Percentiles rank a stretch among this genome's conserved stretches.
phyloP scores from a whole-genome alignment of 2,888 invertebrate genomes.

The Cryptus viduatorius region DNA sequence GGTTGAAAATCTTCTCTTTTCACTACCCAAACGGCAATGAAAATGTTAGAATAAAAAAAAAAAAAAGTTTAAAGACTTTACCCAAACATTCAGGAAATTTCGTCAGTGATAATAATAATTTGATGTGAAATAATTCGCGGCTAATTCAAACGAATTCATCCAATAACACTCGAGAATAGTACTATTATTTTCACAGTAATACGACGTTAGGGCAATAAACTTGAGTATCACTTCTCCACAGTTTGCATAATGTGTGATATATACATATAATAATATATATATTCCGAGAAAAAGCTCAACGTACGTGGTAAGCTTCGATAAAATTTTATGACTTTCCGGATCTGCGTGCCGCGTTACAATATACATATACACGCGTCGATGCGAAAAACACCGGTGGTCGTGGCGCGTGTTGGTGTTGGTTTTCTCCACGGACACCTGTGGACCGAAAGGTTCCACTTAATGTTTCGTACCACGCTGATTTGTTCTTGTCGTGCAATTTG shows the following conservation, averaged over 20 bases:
- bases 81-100: not conserved
- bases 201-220: not conserved
- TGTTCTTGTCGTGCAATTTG: constrained; percentile 31
- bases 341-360: not conserved
- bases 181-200: not conserved
- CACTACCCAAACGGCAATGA: not conserved
- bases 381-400: not conserved
- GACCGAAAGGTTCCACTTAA: constrained; percentile 36
- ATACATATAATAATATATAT: not conserved
- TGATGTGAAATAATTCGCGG: constrained; percentile 13
- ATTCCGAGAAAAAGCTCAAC: constrained; percentile 26
- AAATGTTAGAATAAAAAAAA: not conserved
- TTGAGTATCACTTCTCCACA: not conserved
- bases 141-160: not conserved
- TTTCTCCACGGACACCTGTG: constrained; percentile 26
- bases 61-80: not conserved
- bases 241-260: not conserved
- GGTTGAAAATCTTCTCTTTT: constrained; percentile 13
- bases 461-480: constrained; percentile 12
- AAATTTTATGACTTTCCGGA: constrained; percentile 19
- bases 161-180: not conserved
- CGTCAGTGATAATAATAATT: not conserved
- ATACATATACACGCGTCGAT: not conserved
- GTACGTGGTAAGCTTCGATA: constrained; percentile 8
- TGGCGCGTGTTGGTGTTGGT: not conserved